A percentile compares a stretch with the other conserved stretches of the same genome.
Conservation (phyloP, 2,797 vertebrate genomes). For the Xenopus petersii region DNA sequence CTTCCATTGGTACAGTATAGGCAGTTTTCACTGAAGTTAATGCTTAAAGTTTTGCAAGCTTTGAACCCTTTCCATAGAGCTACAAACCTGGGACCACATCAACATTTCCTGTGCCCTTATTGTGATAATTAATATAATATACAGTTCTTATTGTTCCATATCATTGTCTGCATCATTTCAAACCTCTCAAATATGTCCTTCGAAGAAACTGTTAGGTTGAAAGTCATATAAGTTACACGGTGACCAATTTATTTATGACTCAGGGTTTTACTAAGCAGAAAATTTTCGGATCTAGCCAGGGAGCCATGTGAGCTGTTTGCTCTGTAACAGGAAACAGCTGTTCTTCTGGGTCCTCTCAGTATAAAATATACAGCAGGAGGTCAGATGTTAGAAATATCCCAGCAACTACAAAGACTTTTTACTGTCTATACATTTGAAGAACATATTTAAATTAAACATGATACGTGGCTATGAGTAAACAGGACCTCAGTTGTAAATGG, state of each 20-base stretch:
- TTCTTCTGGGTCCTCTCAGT: not conserved
- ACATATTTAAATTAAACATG: not conserved
- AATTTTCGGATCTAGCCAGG: slow-evolving; percentile 7
- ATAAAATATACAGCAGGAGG: slow-evolving; percentile 1
- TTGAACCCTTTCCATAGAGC: too few relatives aligned
- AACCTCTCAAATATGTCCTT: not conserved
- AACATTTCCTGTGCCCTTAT: too few relatives aligned
- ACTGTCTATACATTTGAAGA: not conserved
- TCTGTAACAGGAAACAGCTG: slow-evolving; percentile 23
- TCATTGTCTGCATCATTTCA: too few relatives aligned
- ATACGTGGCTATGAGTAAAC: not conserved
- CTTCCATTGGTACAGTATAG: too few relatives aligned
- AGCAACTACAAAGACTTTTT: slow-evolving; percentile 6
- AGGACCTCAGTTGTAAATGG: too few relatives aligned
- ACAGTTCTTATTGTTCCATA: not conserved
- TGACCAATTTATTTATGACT: slow-evolving; percentile 12
- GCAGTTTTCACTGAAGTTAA: too few relatives aligned
- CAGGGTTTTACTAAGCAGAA: slow-evolving; percentile 17
- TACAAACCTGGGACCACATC: too few relatives aligned
- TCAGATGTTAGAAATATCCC: slow-evolving; percentile 5
- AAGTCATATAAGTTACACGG: not conserved
- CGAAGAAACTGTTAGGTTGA: slow-evolving; percentile 1
- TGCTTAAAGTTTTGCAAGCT: too few relatives aligned
- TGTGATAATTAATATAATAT: too few relatives aligned
- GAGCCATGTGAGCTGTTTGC: slow-evolving; percentile 1